Base-by-base conservation (phyloP, 2,113 vertebrate species). In the Lethenteron camtschaticum region DNA sequence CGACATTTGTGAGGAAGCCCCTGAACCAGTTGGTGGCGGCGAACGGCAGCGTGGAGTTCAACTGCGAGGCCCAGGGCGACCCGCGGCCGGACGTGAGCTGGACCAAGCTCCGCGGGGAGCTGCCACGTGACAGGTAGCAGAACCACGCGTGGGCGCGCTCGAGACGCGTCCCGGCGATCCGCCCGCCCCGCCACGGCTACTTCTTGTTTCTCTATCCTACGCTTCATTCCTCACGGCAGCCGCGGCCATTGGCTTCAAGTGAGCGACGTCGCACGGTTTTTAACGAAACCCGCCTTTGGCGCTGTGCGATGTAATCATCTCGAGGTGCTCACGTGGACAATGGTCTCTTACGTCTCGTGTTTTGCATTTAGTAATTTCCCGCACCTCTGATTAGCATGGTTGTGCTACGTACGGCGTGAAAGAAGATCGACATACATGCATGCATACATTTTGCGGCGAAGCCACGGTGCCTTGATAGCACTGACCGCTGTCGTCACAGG, bases 21-120 rank as follows among this genome's bases (percentile, higher is more conserved):
- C 63, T 66, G 63, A 66, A 20, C 63, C 63, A 66, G 63, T 20
- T 66, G 63, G 63, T 66, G 63, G 63, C 63, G n/a, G 63, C n/a
- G 63, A 66, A 66, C 20, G 63, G 20, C n/a, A 66, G 63, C 20
- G 63, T 66, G 9, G 63, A 66, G 63, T 66, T 66, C 20, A 20
- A 16, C n/a, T 66, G 63, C 10, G n/a, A 66, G 20, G 63, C 63
- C 20, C n/a, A 66, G n/a, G 63, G 63, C n/a, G 63, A 66, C 63
- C 63, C 63, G n/a, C 63, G n/a, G n/a, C 63, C 63, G 20, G n/a
- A 66, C 63, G 20, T 66, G n/a, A 16, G n/a, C 63, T 66, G 63
- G 63, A 66, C 20, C 20, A n/a, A 20, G n/a, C 63, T n/a, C n/a
- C n/a, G 20, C 20, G 63, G 63, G 20, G 63, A 66, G 63, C n/a